Evolutionary conservation across 1,140 invertebrate species (phyloP), one percentile per base, ranked within the genome.

Genomic region (Rhagoletis pomonella): DNA sequence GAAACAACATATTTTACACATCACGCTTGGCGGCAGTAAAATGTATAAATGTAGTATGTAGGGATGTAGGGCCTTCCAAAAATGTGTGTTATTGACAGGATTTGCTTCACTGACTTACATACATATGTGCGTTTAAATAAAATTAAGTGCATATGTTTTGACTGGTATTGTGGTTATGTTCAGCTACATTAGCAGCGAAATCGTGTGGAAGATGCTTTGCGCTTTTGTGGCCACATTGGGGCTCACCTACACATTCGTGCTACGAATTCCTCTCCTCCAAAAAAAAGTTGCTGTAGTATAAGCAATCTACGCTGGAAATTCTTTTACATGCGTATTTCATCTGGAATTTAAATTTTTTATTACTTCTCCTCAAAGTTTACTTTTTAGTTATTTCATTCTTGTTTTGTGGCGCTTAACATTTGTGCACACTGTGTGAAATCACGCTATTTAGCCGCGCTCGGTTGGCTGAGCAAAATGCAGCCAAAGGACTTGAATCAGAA

Each of bases 61-160:
- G 0, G 7, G 1, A 14, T 19, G 5, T 55, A 29, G 73, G n/a
- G 73, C 0, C 12, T 47, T 55, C 1, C n/a, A 0, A 0, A 55
- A 29, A 55, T 55, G 2, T 81, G 17, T n/a, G 9, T n/a, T 55
- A 81, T 81, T 81, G 73, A 81, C 73, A 81, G 9, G 73, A 29
- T 55, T 81, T 81, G 73, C 73, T 81, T 47, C 73, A 81, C 55
- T 81, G 73, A 81, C 73, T 81, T 81, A 81, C 47, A 9, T 81
- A 81, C 47, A 9, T 81, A 44, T 55, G 47, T 81, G 73, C 19
- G 19, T 81, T 50, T 55, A 50, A 81, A 55, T 58, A 19, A 55
- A 29, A 58, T 81, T 7, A 81, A 55, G n/a, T 81, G 73, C 73
- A 81, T 81, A 81, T 81, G 73, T 81, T 81, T 81, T 3, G n/a